A percentile compares a stretch with the other conserved stretches of the same genome.
phyloP scores from a whole-genome alignment of 2,888 invertebrate species.

The Caenorhabditis sulstoni region DNA sequence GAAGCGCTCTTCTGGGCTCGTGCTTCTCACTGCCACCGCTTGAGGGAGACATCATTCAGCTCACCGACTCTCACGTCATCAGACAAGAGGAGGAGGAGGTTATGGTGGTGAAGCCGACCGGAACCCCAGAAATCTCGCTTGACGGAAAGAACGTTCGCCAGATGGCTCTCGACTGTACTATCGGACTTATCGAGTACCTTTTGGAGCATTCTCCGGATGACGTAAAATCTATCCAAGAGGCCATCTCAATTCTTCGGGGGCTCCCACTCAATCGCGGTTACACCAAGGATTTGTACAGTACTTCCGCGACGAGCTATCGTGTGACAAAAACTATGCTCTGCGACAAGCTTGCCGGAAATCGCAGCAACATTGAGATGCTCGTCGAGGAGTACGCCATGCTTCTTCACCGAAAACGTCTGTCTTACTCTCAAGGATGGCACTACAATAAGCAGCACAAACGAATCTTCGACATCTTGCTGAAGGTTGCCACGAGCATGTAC shows the following conservation, averaged over 20 bases:
- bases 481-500: slow-evolving; percentile 86
- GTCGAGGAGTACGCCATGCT: slow-evolving; percentile 62
- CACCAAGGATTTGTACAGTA: slow-evolving; percentile 59
- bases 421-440: slow-evolving; percentile 79
- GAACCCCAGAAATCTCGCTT: slow-evolving; percentile 60
- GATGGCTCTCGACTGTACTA: slow-evolving; percentile 47
- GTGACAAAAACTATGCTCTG: slow-evolving; percentile 63
- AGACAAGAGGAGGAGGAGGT: slow-evolving; percentile 27
- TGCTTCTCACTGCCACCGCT: slow-evolving; percentile 86
- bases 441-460: slow-evolving; percentile 85
- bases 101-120: slow-evolving; percentile 52
- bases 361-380: slow-evolving; percentile 65
- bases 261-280: slow-evolving; percentile 65
- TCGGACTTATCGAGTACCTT: slow-evolving; percentile 59
- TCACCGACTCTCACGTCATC: slow-evolving; percentile 77
- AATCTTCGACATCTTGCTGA: slow-evolving; percentile 85
- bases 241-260: slow-evolving; percentile 58
- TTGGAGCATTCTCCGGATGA: slow-evolving; percentile 62
- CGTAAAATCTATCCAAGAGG: slow-evolving; percentile 64
- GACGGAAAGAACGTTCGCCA: slow-evolving; percentile 60
- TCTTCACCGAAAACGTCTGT: slow-evolving; percentile 81
- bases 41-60: slow-evolving; percentile 83
- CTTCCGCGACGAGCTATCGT: slow-evolving; percentile 53
- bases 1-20: slow-evolving; percentile 85
- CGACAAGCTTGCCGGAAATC: slow-evolving; percentile 63